phyloP scores from a whole-genome alignment of 30 jellyfish, hydroid and myxozoan species.

The Aurelia sp. region DNA sequence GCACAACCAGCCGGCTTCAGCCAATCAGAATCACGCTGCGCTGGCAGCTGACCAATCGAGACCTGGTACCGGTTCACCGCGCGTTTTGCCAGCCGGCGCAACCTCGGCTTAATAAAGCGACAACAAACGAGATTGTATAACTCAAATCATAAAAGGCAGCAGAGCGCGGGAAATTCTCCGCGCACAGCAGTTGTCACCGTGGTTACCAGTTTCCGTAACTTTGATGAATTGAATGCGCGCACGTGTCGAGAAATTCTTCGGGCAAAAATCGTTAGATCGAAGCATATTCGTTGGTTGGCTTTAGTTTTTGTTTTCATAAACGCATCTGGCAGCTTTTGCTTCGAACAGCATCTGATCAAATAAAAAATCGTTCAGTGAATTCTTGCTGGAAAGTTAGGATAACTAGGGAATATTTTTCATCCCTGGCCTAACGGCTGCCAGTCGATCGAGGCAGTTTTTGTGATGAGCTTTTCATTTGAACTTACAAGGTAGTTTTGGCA shows the following conservation, averaged over 20 bases:
- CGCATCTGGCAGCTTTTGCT: slow-evolving; percentile 44
- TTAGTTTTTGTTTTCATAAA: slow-evolving; percentile 13
- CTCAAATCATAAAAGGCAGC: slow-evolving; percentile 3
- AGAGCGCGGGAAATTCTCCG: slow-evolving; percentile 55
- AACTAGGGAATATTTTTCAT: slow-evolving; percentile 18
- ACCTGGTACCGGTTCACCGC: slow-evolving; percentile 83
- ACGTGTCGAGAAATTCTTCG: slow-evolving; percentile 51
- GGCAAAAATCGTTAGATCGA: background rate
- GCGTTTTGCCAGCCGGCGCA: slow-evolving; percentile 83
- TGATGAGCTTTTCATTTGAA: no score
- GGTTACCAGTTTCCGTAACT: slow-evolving; percentile 25
- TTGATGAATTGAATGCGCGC: slow-evolving; percentile 11
- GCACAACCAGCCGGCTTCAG: slow-evolving; percentile 88
- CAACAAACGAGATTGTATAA: slow-evolving; percentile 49
- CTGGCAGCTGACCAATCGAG: slow-evolving; percentile 87
- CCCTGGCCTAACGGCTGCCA: no score
- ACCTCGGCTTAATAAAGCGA: slow-evolving; percentile 37
- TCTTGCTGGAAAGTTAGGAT: slow-evolving; percentile 20
- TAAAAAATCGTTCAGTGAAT: slow-evolving; percentile 11
- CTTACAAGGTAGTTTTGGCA: no score
- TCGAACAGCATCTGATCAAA: slow-evolving; percentile 29
- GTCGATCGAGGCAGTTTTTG: no score
- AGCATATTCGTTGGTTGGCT: slow-evolving; percentile 15
- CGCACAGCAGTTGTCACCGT: slow-evolving; percentile 53
- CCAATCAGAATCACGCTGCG: slow-evolving; percentile 63